These are phyloP conservation scores for Disparrhopalites patrizii DNA, from an alignment of 2,888 invertebrate species.

Conservation along the genomic window DNA sequence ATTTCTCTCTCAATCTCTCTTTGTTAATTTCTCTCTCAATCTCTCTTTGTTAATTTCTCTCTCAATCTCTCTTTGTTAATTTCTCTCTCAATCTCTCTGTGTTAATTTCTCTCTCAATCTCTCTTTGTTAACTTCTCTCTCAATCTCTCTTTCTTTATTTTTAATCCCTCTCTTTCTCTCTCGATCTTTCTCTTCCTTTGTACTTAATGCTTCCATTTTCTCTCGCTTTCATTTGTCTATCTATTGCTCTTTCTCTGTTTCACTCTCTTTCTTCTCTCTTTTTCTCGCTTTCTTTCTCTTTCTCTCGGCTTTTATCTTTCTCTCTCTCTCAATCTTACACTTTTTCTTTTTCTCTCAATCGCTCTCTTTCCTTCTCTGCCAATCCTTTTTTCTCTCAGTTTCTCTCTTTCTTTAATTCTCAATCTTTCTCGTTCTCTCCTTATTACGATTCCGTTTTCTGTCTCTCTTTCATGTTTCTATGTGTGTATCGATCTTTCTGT, in stretches of 20 bases:
- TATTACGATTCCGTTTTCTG: too few relatives aligned
- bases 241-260: neutral
- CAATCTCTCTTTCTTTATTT: neutral
- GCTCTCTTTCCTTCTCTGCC: neutral
- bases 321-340: neutral
- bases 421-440: too few relatives aligned
- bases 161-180: neutral
- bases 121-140: conserved; percentile 1
- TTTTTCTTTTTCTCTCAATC: neutral
- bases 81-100: neutral
- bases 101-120: neutral
- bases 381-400: neutral
- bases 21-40: too few relatives aligned
- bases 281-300: too few relatives aligned
- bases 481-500: too few relatives aligned
- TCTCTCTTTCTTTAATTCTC: too few relatives aligned
- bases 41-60: neutral
- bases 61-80: neutral
- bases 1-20: too few relatives aligned
- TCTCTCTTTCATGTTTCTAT: neutral
- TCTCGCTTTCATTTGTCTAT: conserved; percentile 11
- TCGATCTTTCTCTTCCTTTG: neutral
- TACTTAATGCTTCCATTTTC: neutral
- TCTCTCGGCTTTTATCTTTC: too few relatives aligned
- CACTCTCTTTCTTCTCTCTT: neutral